Evolutionary conservation across 2,797 vertebrate species (phyloP), one percentile per base, ranked within the genome.

Genomic region (Sebastes goodei): DNA sequence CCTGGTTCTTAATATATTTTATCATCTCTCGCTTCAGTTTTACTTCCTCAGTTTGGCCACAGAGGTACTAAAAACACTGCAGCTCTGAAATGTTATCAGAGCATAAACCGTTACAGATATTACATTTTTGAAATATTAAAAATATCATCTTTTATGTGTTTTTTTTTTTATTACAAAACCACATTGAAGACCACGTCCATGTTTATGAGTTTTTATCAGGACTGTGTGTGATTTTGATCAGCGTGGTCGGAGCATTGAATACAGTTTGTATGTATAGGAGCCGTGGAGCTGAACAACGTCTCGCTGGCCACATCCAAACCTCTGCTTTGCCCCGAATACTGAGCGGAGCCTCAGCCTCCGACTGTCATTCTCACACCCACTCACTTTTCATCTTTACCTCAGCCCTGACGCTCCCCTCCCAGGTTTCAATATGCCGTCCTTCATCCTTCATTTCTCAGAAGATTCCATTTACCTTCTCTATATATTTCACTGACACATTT

Each of bases 401-500:
- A 9, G 79, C 68, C 73, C 65, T 53, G 11, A 70, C 75, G n/a
- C 29, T 76, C 76, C 84, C 64, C 79, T 74, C 82, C 84, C 76
- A 74, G 82, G 38, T 88, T 88, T 88, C 88, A 88, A 84, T 89
- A 86, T 65, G 89, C 86, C 29, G 38, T 75, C 83, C 83, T 88
- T 89, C 89, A 85, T 87, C 86, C 77, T 90, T 89, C 89, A 89
- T 92, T 88, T 84, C 82, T 92, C 84, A 74, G 78, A 88, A 91
- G 86, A 88, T 90, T 91, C 88, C 91, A 87, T 92, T 90, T 91
- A 89, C 89, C 82, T 84, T 85, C 86, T 86, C 83, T 86, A 66
- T 88, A 88, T 92, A 91, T 91, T 87, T 92, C 85, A 80, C 90
- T 76, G 90, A 90, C 82, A 90, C 77, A 84, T 92, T 89, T 90